Percentiles rank a stretch among this genome's conserved stretches.
Evolutionary conservation across 1,140 invertebrate genomes (phyloP).

Genomic region (Anagrus nilaparvatae): DNA sequence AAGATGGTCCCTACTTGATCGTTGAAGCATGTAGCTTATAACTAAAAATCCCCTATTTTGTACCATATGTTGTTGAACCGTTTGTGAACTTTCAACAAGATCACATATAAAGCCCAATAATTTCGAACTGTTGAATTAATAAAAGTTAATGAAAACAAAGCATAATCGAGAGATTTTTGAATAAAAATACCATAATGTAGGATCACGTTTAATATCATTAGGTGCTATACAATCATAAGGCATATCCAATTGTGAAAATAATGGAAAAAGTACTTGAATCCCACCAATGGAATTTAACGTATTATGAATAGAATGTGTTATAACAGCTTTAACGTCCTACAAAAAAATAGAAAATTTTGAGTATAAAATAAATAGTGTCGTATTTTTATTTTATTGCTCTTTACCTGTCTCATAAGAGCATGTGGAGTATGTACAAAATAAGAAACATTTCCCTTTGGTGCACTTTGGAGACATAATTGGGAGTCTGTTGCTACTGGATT

Average conservation of each 20-base stretch:
- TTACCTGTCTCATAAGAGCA: slow-evolving; percentile 94
- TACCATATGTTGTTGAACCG: slow-evolving; percentile 98
- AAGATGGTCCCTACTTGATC: slow-evolving; percentile 86
- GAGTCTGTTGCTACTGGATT: slow-evolving; percentile 98
- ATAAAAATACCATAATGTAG: slow-evolving; percentile 65
- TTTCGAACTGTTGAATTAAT: slow-evolving; percentile 66
- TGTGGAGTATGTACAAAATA: slow-evolving; percentile 99
- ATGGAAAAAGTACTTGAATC: slow-evolving; percentile 94
- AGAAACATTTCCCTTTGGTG: slow-evolving; percentile 90
- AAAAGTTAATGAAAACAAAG: slow-evolving; percentile 25
- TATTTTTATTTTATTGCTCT: slow-evolving; percentile 23
- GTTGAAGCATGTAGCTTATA: slow-evolving; percentile 92
- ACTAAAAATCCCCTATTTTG: slow-evolving; percentile 96
- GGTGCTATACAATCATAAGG: slow-evolving; percentile 66
- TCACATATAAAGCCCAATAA: slow-evolving; percentile 95
- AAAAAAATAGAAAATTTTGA: slow-evolving; percentile 24
- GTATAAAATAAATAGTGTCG: neutral
- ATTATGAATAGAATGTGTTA: slow-evolving; percentile 97
- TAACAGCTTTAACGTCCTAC: slow-evolving; percentile 96
- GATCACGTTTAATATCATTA: slow-evolving; percentile 70
- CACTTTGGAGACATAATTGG: slow-evolving; percentile 94
- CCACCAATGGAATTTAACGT: slow-evolving; percentile 98
- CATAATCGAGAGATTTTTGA: neutral
- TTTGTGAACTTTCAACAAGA: slow-evolving; percentile 90
- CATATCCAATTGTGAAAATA: slow-evolving; percentile 96